Base-by-base conservation (phyloP, 1,140 invertebrate genomes). In the Aphis craccivora region DNA sequence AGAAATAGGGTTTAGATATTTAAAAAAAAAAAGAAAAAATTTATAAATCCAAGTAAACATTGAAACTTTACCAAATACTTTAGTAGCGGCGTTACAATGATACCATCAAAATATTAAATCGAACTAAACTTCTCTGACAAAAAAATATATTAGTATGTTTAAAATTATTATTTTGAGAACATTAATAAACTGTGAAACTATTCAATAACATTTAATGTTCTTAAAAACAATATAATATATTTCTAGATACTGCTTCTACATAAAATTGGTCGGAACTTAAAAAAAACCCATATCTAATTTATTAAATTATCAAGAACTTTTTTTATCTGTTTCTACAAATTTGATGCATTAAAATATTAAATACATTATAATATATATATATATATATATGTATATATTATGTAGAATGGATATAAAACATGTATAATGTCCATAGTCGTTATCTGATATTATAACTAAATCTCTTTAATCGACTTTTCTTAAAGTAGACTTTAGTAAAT, bases 81-180 rank as follows among this genome's bases (percentile, higher is more conserved):
- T 89, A 53, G 9, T 53, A 37, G 45, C 11, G 55, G 37, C n/a
- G n/a, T 48, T 48, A 45, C n/a, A 87, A 45, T 6, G 8, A 87
- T 7, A 48, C 86, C 22, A 53, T 8, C 11, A 55, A 53, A 89
- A 40, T 53, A 89, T 53, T 5, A 53, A 3, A 89, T 55, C 6
- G 35, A 89, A 89, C 23, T 55, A 89, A 89, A 89, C 51, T 89
- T 89, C 53, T 53, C 48, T 30, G 55, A 89, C 40, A 40, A 89
- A 89, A 89, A 55, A 48, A 86, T 51, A 88, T 45, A 53, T 88
- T 53, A 35, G 48, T 37, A 37, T n/a, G 30, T 53, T 89, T 51
- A 88, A 48, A 88, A 89, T 35, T 53, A 53, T 89, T 20, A 89
- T 51, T 51, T n/a, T 23, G 45, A 30, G 14, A 0, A n/a, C 86